Base-by-base conservation (phyloP, 2,888 invertebrate genomes). In the Drosophila tanythrix region DNA sequence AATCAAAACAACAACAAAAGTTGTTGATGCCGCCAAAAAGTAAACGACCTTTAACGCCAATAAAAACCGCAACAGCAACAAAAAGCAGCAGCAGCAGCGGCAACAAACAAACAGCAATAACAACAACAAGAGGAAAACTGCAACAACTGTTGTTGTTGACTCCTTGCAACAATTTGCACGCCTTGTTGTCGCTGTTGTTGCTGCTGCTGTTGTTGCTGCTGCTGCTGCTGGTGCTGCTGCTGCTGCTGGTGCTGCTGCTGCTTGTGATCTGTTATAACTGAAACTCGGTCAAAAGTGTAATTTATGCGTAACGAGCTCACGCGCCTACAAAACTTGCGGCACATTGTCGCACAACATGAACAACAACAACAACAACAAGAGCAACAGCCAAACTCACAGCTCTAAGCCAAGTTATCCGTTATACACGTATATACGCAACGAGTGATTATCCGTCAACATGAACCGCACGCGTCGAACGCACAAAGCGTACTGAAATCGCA, bases 31-130 rank as follows among this genome's bases (percentile, higher is more conserved):
- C 81, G 90, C 91, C 92, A 85, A 92, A 92, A 92, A 92, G 92
- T 92, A 91, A 91, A 92, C 92, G 92, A 91, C 92, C 92, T 91
- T 92, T 92, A 90, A 79, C 81, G 88, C 91, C 91, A 90, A 91
- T 90, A 86, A 91, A 89, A 88, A 83, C 62, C 70, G 74, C 71
- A 74, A 66, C 68, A 69, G 43, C 70, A 62, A 46, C 71, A 69
- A 67, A n/a, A 66, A 68, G 29, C 63, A 51, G 10, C 62, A 59
- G 8, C 55, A 71, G 66, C 67, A 68, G 36, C 70, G 60, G 33
- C 71, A 69, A 67, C 18, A 68, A 68, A 21, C 66, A 43, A 15
- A 27, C 59, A 55, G 5, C 63, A 72, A 40, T 66, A 79, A 62
- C 70, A 83, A 79, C 76, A 74, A 56, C 69, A 71, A 62, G 70